Evolutionary conservation across 2,888 invertebrate genomes (phyloP).

Genomic region (Ptychoptera albimana): DNA sequence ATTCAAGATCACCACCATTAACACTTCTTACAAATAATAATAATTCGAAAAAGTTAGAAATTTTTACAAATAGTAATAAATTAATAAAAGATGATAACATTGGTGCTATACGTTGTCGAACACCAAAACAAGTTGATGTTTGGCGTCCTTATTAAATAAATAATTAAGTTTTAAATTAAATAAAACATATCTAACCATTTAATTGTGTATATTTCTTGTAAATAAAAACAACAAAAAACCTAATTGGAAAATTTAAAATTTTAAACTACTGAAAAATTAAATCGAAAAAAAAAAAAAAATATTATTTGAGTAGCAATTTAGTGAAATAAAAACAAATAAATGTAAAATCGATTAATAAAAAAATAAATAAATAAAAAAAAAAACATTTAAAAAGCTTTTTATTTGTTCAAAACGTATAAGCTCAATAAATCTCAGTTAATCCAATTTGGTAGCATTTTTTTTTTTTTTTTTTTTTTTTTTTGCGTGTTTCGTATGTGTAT

Average conservation of each 20-base stretch:
- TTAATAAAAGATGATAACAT: conserved; percentile 7
- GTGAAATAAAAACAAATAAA: conserved; percentile 2
- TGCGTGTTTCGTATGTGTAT: background rate
- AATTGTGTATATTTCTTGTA: conserved; percentile 9
- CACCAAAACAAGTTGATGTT: conserved; percentile 45
- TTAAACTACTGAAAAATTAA: conserved; percentile 2
- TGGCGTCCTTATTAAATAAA: conserved; percentile 59
- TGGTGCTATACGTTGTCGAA: conserved; percentile 29
- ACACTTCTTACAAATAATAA: conserved; percentile 18
- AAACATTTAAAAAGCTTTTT: background rate
- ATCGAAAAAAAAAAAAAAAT: background rate
- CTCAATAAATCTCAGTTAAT: background rate
- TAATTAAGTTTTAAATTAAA: background rate
- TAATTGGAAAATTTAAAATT: conserved; percentile 1
- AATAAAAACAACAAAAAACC: conserved; percentile 6
- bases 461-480: background rate
- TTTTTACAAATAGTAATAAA: too few species aligned
- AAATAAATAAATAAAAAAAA: conserved; percentile 1
- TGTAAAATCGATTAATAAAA: background rate
- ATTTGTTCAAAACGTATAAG: too few species aligned
- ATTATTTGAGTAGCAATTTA: background rate
- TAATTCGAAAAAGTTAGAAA: background rate
- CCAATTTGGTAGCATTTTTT: background rate
- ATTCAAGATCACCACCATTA: too few species aligned
- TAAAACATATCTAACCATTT: conserved; percentile 3